Evolutionary conservation across 2,888 invertebrate genomes (phyloP).

Genomic region (Melinaea marsaeus): DNA sequence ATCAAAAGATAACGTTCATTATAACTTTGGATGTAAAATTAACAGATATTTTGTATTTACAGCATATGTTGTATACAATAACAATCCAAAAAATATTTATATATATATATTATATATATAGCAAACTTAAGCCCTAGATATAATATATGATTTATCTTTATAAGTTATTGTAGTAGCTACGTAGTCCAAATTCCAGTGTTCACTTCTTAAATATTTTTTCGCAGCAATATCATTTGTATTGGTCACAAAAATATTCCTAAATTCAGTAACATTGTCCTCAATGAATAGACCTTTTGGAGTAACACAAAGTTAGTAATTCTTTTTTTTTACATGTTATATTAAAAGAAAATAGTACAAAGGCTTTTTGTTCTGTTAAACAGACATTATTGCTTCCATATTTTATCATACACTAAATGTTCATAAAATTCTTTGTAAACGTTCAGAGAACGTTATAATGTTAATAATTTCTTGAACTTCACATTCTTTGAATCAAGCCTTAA

Average conservation of each 20-base stretch:
- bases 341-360: not conserved
- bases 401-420: slow-evolving; percentile 2
- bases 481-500: slow-evolving; percentile 11
- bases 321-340: not conserved
- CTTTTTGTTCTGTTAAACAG: slow-evolving; percentile 1
- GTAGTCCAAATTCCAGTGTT: too few species aligned
- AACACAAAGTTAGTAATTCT: not conserved
- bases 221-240: too few species aligned
- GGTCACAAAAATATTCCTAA: not conserved
- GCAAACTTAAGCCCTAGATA: too few species aligned
- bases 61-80: too few species aligned
- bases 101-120: too few species aligned
- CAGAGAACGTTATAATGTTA: slow-evolving; percentile 6
- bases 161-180: too few species aligned
- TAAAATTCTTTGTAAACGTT: slow-evolving; percentile 5
- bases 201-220: too few species aligned
- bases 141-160: too few species aligned
- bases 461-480: slow-evolving; percentile 1
- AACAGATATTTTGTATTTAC: too few species aligned
- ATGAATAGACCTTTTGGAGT: not conserved
- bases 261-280: not conserved
- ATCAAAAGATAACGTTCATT: too few species aligned
- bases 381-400: slow-evolving; percentile 5
- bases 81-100: too few species aligned
- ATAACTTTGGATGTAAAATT: too few species aligned